phyloP scores from a whole-genome alignment of 1,140 invertebrate species.

The Rhyzopertha dominica region DNA sequence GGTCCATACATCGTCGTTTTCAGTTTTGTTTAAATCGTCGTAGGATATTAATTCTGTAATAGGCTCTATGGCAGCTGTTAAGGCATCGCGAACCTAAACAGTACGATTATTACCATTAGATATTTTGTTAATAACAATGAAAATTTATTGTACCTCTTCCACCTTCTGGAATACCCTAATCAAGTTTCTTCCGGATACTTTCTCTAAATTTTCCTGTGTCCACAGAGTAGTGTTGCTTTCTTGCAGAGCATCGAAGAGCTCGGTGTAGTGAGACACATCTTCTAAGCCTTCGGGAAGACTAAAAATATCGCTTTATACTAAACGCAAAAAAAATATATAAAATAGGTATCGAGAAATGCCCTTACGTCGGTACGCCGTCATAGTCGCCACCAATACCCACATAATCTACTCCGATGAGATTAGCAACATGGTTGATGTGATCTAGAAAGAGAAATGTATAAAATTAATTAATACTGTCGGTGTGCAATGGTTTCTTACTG shows the following conservation, averaged over 20 bases:
- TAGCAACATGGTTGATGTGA: constrained; percentile 61
- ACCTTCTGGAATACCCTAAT: constrained; percentile 61
- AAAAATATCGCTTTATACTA: constrained; percentile 27
- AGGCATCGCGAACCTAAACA: no score
- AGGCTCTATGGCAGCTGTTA: no score
- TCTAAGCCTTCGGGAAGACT: constrained; percentile 59
- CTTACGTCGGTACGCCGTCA: constrained; percentile 53
- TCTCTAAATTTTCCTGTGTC: constrained; percentile 61
- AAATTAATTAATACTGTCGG: not conserved
- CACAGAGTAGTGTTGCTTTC: constrained; percentile 49
- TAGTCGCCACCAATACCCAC: constrained; percentile 56
- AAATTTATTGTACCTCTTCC: constrained; percentile 62
- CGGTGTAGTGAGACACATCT: constrained; percentile 65
- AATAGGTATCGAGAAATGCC: constrained; percentile 6
- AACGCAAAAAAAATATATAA: constrained; percentile 1
- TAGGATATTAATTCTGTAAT: no score
- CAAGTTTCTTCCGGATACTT: constrained; percentile 65
- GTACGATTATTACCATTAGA: no score
- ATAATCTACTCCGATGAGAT: constrained; percentile 52
- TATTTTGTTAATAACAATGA: no score
- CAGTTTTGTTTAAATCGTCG: no score
- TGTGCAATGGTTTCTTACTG: constrained; percentile 40
- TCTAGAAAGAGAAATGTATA: constrained; percentile 48
- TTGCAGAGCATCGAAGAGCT: constrained; percentile 56
- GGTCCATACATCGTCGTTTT: no score